Evolutionary conservation across 2,888 invertebrate genomes (phyloP), one percentile per base, ranked within the genome.

Genomic region (Busseola fusca): DNA sequence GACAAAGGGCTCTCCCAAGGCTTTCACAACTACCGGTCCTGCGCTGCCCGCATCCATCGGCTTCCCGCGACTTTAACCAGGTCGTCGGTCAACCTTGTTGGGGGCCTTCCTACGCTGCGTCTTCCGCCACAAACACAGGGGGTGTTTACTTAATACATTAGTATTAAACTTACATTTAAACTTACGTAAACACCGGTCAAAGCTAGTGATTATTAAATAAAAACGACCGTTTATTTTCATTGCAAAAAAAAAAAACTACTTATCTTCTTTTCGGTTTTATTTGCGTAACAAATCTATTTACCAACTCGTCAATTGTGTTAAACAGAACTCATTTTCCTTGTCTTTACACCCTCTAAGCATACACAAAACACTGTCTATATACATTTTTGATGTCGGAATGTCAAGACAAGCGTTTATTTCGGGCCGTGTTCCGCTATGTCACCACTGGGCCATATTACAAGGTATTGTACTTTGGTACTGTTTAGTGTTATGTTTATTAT

Each of bases 401-500:
- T 67, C 18, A 60, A 64, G 80, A 80, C 71, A 81, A 73, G 70
- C 74, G 72, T 71, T 83, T 81, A 67, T 69, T 64, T 27, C 48
- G 57, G 56, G 52, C 52, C 21, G 16, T 64, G 74, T 63, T 58
- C 42, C 58, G 60, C 59, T 68, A 59, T 70, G 75, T 70, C 69
- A 64, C 74, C 76, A 25, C 25, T 54, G 77, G 71, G 74, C 59
- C 68, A 64, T 82, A 69, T 62, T 77, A 78, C 86, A 84, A 70
- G 74, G 58, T 79, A 83, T 81, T 79, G 69, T 79, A 85, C 81
- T 85, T 69, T 52, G 48, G 50, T 62, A 58, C 56, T 64, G 76
- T 59, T 84, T 63, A 78, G 63, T 73, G 72, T 80, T 76, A 80
- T 76, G 74, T 74, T 83, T 85, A 83, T 80, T 78, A 76, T 72